Evolutionary conservation across 2,888 invertebrate species (phyloP), one percentile per base, ranked within the genome.

Genomic region (Platypus cylindrus): DNA sequence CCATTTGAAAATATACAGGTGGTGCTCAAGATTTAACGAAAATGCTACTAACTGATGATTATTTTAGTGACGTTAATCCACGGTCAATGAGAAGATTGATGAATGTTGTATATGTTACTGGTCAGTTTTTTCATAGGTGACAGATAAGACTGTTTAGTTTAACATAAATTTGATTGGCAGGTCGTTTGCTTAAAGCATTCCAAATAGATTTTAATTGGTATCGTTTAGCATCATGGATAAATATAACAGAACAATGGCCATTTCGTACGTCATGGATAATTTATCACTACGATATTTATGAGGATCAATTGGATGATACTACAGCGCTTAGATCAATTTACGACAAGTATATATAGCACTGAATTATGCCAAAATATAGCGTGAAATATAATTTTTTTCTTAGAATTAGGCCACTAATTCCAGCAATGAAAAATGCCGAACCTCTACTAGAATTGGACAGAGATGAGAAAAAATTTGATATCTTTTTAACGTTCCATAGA

Each of bases 141-240:
- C 13, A 27, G 8, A 28, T 14, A 7, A 15, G 12, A 28, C 15
- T 5, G 8, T 14, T 13, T 28, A 20, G 20, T 20, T 5, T 27
- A 27, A 27, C 5, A 25, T 17, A 17, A n/a, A 30, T n/a, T 26
- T 39, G 15, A 31, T 35, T 47, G 45, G 36, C 34, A 89, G 93
- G 93, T 44, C 84, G 97, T 35, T 71, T 98, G 46, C 69, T 98
- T 48, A 87, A 97, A 71, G 91, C 97, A 55, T 95, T 97, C 72
- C 91, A 94, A 67, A 87, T 98, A 49, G 97, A 98, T 60, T 98
- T 98, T 67, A 93, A 90, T 64, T 98, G 97, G 97, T 90, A 94
- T 64, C 46, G 54, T 50, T 70, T 98, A 49, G 94, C 94, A 41
- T 87, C 90, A 38, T 97, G 97, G 97, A 86, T 97, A 47, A 95